Evolutionary conservation across 2,797 vertebrate species (phyloP), one percentile per base, ranked within the genome.

Genomic region (Novumbra hubbsi): DNA sequence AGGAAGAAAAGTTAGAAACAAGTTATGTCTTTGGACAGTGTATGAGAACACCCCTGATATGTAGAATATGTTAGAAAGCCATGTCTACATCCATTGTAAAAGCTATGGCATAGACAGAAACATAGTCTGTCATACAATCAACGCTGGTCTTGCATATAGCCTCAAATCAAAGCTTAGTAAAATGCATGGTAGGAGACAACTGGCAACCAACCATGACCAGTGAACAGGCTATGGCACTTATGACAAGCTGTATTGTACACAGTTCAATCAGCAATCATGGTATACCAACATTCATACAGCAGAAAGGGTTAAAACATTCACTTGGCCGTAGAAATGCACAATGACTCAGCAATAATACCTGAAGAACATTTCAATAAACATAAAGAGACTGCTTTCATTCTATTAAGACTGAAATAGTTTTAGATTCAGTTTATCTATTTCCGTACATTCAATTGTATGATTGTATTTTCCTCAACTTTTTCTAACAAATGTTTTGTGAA

Each of bases 111-210:
- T 83, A 81, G 78, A 82, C 69, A 78, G 72, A 74, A 68, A 60
- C 21, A 60, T 24, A 24, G 21, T 57, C 80, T 80, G 74, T 72
- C 70, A 38, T 86, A 85, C 85, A 87, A 85, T 89, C 84, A 88
- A 79, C 45, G 74, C 38, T 72, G 77, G 84, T 87, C 82, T 84
- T 86, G 88, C 88, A 89, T 85, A 85, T 74, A 75, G 32, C 14
- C 73, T 76, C 41, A 70, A 78, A 74, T 45, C 66, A 55, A 63
- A 27, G 50, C 78, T 74, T 76, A 66, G 68, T 52, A 30, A 55
- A 72, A 62, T 24, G 17, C 55, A 57, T 76, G 2, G 73, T 74
- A 84, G 76, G 74, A 81, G 75, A 75, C 76, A 34, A 72, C 55
- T 38, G 55, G 28, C 57, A 16, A 65, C 14, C 34, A 67, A 67